These are phyloP conservation scores for Acronicta aceris DNA, from an alignment of 2,888 invertebrate genomes.

Conservation along the genomic window DNA sequence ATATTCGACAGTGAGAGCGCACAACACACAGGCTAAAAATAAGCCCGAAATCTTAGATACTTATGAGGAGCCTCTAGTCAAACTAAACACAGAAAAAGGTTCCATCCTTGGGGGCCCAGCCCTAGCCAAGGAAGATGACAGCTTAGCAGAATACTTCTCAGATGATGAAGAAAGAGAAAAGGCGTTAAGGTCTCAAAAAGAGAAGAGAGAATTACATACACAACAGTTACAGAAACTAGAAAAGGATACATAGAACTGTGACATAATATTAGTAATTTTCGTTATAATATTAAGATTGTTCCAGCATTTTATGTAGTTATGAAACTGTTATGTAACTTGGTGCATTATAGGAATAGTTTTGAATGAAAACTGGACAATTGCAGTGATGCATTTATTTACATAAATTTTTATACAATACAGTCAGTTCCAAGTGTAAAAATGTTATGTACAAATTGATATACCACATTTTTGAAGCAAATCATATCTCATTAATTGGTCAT, in stretches of 20 bases:
- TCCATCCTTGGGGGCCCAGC: slow-evolving; percentile 76
- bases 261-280: slow-evolving; percentile 58
- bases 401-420: slow-evolving; percentile 47
- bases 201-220: slow-evolving; percentile 69
- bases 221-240: slow-evolving; percentile 72
- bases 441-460: slow-evolving; percentile 51
- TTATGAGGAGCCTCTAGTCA: slow-evolving; percentile 76
- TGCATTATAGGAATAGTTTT: slow-evolving; percentile 33
- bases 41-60: slow-evolving; percentile 64
- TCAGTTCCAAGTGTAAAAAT: slow-evolving; percentile 38
- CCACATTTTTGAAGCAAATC: slow-evolving; percentile 52
- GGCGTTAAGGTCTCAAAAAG: slow-evolving; percentile 76
- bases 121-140: slow-evolving; percentile 71
- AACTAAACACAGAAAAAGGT: slow-evolving; percentile 75
- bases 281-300: slow-evolving; percentile 61
- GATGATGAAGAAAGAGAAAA: slow-evolving; percentile 87
- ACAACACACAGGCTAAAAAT: slow-evolving; percentile 68
- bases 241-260: slow-evolving; percentile 75
- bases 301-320: slow-evolving; percentile 46
- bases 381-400: slow-evolving; percentile 63
- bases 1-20: slow-evolving; percentile 88
- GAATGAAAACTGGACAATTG: slow-evolving; percentile 39
- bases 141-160: slow-evolving; percentile 84
- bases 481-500: slow-evolving; percentile 42
- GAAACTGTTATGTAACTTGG: slow-evolving; percentile 30